Evolutionary conservation across 2,888 invertebrate genomes (phyloP).

Genomic region (Chrysomela aeneicollis): DNA sequence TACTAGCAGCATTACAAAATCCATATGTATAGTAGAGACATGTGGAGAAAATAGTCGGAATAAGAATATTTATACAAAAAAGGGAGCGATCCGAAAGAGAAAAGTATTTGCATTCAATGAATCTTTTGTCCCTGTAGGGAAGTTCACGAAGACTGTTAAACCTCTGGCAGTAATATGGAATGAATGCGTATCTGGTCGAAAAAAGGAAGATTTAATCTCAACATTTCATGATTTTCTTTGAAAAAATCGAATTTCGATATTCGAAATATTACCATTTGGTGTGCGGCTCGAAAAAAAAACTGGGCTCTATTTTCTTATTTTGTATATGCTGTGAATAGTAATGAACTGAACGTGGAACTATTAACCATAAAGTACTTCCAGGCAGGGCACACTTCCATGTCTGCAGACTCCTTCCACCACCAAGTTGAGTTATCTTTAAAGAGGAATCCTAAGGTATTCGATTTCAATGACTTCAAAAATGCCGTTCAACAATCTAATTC

Average conservation of each 20-base stretch:
- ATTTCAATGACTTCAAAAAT: constrained; percentile 29
- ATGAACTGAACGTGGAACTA: background rate
- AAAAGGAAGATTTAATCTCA: constrained; percentile 40
- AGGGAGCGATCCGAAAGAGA: background rate
- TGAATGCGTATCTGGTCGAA: constrained; percentile 38
- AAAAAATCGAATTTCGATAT: constrained; percentile 16
- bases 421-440: constrained; percentile 24
- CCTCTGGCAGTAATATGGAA: constrained; percentile 44
- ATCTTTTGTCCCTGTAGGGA: constrained; percentile 41
- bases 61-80: background rate
- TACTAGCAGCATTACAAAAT: too few relatives aligned
- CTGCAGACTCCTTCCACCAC: constrained; percentile 12
- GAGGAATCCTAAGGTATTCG: constrained; percentile 25
- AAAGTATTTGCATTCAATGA: constrained; percentile 31
- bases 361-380: constrained; percentile 3
- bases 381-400: constrained; percentile 14
- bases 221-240: constrained; percentile 2
- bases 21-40: too few relatives aligned
- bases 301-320: background rate
- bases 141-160: constrained; percentile 6
- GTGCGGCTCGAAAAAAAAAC: background rate
- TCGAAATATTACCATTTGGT: constrained; percentile 11
- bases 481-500: constrained; percentile 24
- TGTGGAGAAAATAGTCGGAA: too few relatives aligned
- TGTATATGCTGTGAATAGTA: background rate